A percentile compares a stretch with the other conserved stretches of the same genome.
These are phyloP conservation scores for Microcebus lehilahytsara DNA, from an alignment of 2,113 vertebrate genomes.

Conservation along the genomic window DNA sequence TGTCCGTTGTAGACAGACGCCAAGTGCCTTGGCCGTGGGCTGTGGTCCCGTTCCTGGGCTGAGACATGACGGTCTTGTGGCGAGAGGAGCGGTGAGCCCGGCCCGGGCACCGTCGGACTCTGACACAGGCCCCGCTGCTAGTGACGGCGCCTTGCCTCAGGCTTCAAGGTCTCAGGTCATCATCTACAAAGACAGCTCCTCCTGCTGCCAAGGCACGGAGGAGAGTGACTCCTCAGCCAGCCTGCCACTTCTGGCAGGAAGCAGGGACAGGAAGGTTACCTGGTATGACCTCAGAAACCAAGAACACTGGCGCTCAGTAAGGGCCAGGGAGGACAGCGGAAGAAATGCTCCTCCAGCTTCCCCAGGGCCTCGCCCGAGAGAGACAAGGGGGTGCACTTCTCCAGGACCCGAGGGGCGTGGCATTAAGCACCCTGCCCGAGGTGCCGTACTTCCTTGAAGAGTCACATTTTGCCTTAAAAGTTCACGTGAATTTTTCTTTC, in stretches of 20 bases:
- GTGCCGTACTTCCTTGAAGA: not conserved
- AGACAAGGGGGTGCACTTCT: not conserved
- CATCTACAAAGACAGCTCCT: not conserved
- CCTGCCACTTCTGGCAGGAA: not conserved
- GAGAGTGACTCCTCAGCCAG: not conserved
- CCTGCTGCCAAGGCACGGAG: not conserved
- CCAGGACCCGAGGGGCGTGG: not conserved
- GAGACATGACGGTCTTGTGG: not conserved
- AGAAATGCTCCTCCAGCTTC: not conserved
- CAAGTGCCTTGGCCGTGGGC: not conserved
- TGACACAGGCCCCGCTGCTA: not conserved
- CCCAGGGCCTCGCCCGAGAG: too few relatives aligned
- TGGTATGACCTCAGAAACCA: not conserved
- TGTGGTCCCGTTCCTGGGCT: not conserved
- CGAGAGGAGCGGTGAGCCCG: not conserved
- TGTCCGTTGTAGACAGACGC: not conserved
- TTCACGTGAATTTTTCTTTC: not conserved
- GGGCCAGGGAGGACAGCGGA: accelerated
- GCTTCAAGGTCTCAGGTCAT: not conserved
- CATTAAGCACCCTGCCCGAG: not conserved
- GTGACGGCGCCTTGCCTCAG: accelerated
- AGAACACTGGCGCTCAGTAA: not conserved
- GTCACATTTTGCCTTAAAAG: not conserved
- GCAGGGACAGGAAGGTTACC: not conserved
- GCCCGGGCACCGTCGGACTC: not conserved